phyloP scores from a whole-genome alignment of 2,797 vertebrate species.

The Channa striata region DNA sequence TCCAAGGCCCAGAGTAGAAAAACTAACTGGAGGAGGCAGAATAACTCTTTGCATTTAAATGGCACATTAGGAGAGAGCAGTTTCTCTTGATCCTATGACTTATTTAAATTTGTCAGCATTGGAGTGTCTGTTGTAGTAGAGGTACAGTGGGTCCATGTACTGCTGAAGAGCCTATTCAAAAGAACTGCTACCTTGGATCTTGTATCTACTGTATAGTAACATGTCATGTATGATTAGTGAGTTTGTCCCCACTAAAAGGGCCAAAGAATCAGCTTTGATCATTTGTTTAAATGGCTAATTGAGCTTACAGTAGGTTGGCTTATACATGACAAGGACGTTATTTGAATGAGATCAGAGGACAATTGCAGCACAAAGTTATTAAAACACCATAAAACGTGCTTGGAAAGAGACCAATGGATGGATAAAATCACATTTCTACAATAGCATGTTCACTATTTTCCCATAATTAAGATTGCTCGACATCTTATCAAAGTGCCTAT shows the following conservation, averaged over 20 bases:
- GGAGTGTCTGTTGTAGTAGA: slow-evolving; percentile 44
- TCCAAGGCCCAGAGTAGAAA: slow-evolving; percentile 47
- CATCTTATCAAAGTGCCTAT: no score
- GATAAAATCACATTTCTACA: no score
- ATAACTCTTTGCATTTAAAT: slow-evolving; percentile 84
- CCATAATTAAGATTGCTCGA: no score
- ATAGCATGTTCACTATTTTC: no score
- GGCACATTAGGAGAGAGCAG: slow-evolving; percentile 75
- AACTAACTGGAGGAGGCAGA: slow-evolving; percentile 62
- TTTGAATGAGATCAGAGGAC: not conserved
- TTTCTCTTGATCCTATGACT: slow-evolving; percentile 61
- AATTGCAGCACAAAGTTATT: not conserved
- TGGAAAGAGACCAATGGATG: no score
- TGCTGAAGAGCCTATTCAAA: slow-evolving; percentile 32
- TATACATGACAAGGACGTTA: not conserved
- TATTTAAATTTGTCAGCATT: slow-evolving; percentile 55
- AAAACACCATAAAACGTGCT: not conserved
- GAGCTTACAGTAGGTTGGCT: not conserved
- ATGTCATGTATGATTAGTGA: not conserved
- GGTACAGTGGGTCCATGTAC: slow-evolving; percentile 20
- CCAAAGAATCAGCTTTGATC: not conserved
- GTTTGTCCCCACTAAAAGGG: not conserved
- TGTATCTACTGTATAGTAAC: not conserved
- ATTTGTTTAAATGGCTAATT: not conserved
- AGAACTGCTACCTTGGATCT: not conserved